Evolutionary conservation across 2,113 vertebrate species (phyloP).

Genomic region (Myanophis thanlyinensis): DNA sequence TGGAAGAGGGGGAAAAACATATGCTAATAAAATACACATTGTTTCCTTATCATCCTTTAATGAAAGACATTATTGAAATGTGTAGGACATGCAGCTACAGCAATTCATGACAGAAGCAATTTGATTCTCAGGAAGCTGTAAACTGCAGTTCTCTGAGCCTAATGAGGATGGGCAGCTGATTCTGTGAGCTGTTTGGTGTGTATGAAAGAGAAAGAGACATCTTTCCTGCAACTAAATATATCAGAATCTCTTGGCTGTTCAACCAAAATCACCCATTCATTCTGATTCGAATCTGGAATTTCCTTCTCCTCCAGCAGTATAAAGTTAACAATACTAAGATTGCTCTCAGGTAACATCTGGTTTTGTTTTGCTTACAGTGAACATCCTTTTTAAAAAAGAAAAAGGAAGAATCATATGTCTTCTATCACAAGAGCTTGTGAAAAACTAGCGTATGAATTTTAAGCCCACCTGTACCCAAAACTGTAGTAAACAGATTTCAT

Average conservation of each 20-base stretch:
- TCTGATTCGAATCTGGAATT: not conserved
- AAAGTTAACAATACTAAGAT: not conserved
- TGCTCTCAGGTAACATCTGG: not conserved
- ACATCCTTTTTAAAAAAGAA: not conserved
- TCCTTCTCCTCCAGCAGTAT: not conserved
- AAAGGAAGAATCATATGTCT: constrained; percentile 28
- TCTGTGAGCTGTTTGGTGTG: not conserved
- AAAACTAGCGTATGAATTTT: constrained; percentile 18
- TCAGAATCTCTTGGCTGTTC: constrained; percentile 25
- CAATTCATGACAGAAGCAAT: constrained; percentile 68
- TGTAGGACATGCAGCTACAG: constrained; percentile 65
- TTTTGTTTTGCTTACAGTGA: not conserved
- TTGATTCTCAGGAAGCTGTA: constrained; percentile 62
- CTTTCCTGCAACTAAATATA: constrained; percentile 13
- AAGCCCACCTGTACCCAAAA: constrained; percentile 8
- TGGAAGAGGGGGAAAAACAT: constrained; percentile 14
- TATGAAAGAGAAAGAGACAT: constrained; percentile 1
- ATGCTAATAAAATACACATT: constrained; percentile 68
- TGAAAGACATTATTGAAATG: constrained; percentile 66
- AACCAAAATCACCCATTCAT: not conserved
- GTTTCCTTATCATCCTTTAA: constrained; percentile 66
- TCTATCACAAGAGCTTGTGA: constrained; percentile 4
- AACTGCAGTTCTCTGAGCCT: constrained; percentile 52
- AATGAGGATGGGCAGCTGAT: constrained; percentile 67
- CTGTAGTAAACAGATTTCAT: constrained; percentile 23